Percentiles rank a stretch among this genome's conserved stretches.
Evolutionary conservation across 2,113 vertebrate genomes (phyloP).

Genomic region (Anhinga anhinga): DNA sequence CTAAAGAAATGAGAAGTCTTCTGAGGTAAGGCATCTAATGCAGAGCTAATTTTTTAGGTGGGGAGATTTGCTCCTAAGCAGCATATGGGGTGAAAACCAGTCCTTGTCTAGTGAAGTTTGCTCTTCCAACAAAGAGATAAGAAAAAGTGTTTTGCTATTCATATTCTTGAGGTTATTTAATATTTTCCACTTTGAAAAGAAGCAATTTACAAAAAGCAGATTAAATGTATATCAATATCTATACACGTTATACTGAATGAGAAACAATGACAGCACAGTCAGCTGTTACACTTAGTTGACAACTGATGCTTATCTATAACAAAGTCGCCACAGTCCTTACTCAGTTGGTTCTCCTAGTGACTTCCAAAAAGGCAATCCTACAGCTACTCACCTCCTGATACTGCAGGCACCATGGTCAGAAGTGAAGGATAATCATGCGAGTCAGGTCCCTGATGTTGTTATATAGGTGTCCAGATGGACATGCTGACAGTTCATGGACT

Average conservation of each 20-base stretch:
- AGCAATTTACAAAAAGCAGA: not conserved
- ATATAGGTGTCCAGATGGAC: not conserved
- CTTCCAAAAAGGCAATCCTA: not conserved
- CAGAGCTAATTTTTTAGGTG: not conserved
- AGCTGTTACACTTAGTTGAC: not conserved
- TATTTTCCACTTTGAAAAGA: not conserved
- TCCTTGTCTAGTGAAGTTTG: not conserved
- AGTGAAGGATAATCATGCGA: not conserved
- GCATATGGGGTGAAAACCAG: accelerated
- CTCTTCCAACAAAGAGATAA: not conserved
- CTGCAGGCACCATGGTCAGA: not conserved
- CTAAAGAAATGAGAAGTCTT: not conserved
- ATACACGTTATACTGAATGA: not conserved
- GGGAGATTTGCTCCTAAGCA: not conserved
- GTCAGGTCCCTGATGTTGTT: not conserved
- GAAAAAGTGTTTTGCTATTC: not conserved
- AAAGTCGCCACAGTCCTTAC: too few species aligned
- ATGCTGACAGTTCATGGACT: not conserved
- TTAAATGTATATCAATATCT: not conserved
- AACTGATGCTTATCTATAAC: not conserved
- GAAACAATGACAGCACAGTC: not conserved
- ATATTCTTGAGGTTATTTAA: not conserved
- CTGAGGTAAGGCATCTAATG: not conserved
- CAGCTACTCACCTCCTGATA: not conserved
- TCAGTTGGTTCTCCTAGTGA: not conserved